Base-by-base conservation (phyloP, 2,797 vertebrate genomes). In the Spondyliosoma cantharus region DNA sequence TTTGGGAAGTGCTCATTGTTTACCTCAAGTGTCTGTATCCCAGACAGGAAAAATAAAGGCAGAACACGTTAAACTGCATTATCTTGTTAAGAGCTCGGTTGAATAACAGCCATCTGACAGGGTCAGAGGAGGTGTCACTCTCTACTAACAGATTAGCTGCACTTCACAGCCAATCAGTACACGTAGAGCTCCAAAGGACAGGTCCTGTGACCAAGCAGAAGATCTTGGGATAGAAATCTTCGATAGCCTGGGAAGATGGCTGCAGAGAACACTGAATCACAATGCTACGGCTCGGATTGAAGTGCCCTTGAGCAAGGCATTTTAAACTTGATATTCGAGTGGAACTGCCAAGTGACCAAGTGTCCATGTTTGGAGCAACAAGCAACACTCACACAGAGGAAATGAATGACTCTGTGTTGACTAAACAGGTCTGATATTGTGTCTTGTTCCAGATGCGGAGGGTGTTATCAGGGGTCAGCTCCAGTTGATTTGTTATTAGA, bases 21-120 rank as follows among this genome's bases (percentile, higher is more conserved):
- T 78, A 73, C 27, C 29, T 80, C 49, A 37, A 42, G 50, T 13
- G 25, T 67, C 24, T 54, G 27, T 7, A 43, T 71, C 71, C 43
- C 45, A 53, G 70, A 56, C 58, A 66, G 62, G 57, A 16, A 25
- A 63, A 74, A 67, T 78, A 37, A 69, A 74, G 65, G 58, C 15
- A 27, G 64, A 64, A 68, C 81, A 76, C 71, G 75, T 88, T 90
- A 74, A 87, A 84, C 71, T 58, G n/a, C 22, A 19, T 90, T 84
- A 90, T 92, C 92, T 91, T 81, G 78, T 91, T 90, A 93, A 82
- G 85, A 89, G 73, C 88, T 90, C 57, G 66, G 79, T 81, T 88
- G 88, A 88, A 86, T 89, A 89, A 83, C 68, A 82, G 76, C 65
- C 46, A 43, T 69, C 78, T 81, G 78, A 77, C 29, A 61, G 13